These are phyloP conservation scores for Neoarius graeffei DNA, from an alignment of 2,113 vertebrate species.

Conservation along the genomic window DNA sequence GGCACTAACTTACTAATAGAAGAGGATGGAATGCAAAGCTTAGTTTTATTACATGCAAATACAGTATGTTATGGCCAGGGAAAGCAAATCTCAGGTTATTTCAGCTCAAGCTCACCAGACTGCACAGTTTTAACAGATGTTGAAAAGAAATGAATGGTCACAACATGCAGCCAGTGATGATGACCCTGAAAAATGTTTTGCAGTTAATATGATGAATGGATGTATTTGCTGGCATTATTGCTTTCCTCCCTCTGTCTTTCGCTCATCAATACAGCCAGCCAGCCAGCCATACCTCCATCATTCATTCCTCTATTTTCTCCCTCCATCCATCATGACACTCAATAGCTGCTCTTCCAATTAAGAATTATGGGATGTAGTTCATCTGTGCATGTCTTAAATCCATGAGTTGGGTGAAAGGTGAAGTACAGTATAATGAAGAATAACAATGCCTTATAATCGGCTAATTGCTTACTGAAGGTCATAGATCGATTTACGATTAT, in stretches of 20 bases:
- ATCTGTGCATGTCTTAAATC: conserved; percentile 55
- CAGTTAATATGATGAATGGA: conserved; percentile 62
- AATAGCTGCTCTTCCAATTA: conserved; percentile 71
- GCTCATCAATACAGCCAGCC: conserved; percentile 59
- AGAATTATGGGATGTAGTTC: conserved; percentile 66
- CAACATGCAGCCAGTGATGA: not conserved
- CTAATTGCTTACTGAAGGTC: conserved; percentile 53
- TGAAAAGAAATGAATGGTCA: not conserved
- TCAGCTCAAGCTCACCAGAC: conserved; percentile 3
- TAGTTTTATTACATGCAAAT: not conserved
- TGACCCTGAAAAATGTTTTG: conserved; percentile 28
- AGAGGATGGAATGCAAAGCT: not conserved
- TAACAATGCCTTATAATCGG: conserved; percentile 64
- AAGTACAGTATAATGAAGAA: conserved; percentile 65
- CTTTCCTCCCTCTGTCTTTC: conserved; percentile 45
- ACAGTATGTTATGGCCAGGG: not conserved
- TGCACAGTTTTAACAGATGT: conserved; percentile 12
- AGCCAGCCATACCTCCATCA: conserved; percentile 33
- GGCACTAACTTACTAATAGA: not conserved
- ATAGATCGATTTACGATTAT: conserved; percentile 27
- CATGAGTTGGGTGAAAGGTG: conserved; percentile 62
- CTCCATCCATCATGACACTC: conserved; percentile 62
- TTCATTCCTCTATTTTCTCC: conserved; percentile 51
- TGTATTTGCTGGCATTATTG: conserved; percentile 50
- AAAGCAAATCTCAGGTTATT: not conserved